Percentiles rank a stretch among this genome's conserved stretches.
Evolutionary conservation across 2,113 vertebrate genomes (phyloP).

Genomic region (Motacilla tschutschensis): DNA sequence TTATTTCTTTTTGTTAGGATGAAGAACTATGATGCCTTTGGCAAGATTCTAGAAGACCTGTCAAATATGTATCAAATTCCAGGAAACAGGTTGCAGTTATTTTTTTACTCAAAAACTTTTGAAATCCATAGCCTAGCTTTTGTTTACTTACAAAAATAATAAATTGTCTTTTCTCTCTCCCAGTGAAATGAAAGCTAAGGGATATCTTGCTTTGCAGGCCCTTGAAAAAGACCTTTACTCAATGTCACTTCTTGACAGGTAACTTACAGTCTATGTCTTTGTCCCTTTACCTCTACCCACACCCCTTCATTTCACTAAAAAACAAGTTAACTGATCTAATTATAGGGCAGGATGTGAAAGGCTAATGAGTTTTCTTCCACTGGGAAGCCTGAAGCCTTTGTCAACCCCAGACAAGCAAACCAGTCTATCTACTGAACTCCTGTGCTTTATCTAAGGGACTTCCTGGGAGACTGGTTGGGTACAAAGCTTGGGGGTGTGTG

Average conservation of each 20-base stretch:
- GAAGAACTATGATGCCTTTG: constrained; percentile 79
- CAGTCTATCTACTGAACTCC: neutral
- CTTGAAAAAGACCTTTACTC: constrained; percentile 77
- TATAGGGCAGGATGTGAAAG: neutral
- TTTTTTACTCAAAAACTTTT: neutral
- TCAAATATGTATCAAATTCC: constrained; percentile 74
- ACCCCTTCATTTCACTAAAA: neutral
- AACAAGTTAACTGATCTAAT: neutral
- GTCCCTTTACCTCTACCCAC: neutral
- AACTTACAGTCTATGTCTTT: neutral
- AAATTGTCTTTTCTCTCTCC: neutral
- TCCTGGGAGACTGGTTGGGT: neutral
- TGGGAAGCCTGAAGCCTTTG: neutral
- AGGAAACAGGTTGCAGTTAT: constrained; percentile 74
- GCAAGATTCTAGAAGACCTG: constrained; percentile 70
- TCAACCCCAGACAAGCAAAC: neutral
- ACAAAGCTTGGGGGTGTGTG: neutral
- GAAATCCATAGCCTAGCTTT: neutral
- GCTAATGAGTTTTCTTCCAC: neutral
- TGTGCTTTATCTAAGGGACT: neutral
- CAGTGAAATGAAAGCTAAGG: constrained; percentile 77
- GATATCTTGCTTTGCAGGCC: constrained; percentile 72
- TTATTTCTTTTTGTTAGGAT: constrained; percentile 60
- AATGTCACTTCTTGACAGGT: constrained; percentile 76
- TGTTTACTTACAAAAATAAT: neutral